Conservation (phyloP, 2,113 vertebrate species). For the Ellobius talpinus region DNA sequence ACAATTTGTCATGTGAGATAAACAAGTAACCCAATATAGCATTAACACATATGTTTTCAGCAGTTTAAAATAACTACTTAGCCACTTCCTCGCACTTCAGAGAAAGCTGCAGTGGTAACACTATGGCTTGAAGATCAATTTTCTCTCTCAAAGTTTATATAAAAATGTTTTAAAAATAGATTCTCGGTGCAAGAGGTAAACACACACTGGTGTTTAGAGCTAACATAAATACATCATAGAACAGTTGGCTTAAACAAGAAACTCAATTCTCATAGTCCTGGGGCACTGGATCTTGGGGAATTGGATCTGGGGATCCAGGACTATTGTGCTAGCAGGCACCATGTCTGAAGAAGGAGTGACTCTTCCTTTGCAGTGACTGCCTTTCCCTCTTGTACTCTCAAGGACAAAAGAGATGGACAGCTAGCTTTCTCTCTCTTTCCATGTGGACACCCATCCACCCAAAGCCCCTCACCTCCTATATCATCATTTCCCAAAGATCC, state of each 20-base stretch:
- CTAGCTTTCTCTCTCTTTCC: not conserved
- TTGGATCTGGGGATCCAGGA: not conserved
- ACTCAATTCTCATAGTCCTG: not conserved
- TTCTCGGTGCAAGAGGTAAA: conserved; percentile 5
- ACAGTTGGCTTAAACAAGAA: not conserved
- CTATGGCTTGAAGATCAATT: not conserved
- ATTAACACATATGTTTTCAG: conserved; percentile 24
- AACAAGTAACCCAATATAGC: conserved; percentile 27
- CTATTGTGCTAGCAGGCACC: not conserved
- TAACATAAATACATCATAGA: not conserved
- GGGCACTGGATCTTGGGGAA: not conserved
- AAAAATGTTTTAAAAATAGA: conserved; percentile 46
- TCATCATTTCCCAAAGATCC: too few relatives aligned
- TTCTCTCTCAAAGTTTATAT: conserved; percentile 24
- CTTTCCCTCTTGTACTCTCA: not conserved
- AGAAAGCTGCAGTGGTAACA: not conserved
- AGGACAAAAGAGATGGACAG: not conserved
- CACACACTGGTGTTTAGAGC: not conserved
- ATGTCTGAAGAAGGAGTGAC: not conserved
- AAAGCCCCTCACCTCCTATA: accelerated
- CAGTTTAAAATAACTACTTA: conserved; percentile 51
- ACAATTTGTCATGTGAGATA: not conserved
- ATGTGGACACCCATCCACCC: not conserved
- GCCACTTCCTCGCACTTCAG: conserved; percentile 1
- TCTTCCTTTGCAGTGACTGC: not conserved